Evolutionary conservation across 2,797 vertebrate genomes (phyloP).

Genomic region (Pangasius macronema): DNA sequence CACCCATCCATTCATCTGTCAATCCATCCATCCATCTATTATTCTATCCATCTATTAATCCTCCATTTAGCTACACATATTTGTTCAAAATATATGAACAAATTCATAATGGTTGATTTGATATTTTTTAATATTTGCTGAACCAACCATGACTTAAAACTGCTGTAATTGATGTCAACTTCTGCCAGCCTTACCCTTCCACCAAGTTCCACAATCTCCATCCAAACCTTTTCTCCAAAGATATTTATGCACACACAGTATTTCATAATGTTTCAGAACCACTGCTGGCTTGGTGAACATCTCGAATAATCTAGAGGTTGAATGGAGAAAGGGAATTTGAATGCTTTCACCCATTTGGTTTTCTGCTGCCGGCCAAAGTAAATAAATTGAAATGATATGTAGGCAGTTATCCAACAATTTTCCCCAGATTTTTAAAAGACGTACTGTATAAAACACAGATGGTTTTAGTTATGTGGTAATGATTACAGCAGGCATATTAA

Average conservation of each 20-base stretch:
- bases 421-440: neutral
- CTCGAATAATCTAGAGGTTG: neutral
- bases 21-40: neutral
- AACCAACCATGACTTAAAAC: neutral
- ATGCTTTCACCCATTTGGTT: neutral
- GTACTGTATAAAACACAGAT: neutral
- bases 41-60: neutral
- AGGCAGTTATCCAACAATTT: neutral
- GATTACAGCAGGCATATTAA: neutral
- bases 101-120: neutral
- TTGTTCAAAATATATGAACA: neutral
- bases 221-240: neutral
- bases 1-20: neutral
- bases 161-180: neutral
- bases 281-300: neutral
- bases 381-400: neutral
- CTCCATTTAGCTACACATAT: neutral
- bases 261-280: neutral
- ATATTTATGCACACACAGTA: neutral
- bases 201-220: neutral
- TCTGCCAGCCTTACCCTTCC: neutral
- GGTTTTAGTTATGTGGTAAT: neutral
- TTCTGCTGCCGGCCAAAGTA: neutral
- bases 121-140: neutral
- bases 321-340: neutral